Percentiles rank a stretch among this genome's conserved stretches.
Conservation (phyloP, 1,140 invertebrate genomes). For the Neodiprion virginianus region DNA sequence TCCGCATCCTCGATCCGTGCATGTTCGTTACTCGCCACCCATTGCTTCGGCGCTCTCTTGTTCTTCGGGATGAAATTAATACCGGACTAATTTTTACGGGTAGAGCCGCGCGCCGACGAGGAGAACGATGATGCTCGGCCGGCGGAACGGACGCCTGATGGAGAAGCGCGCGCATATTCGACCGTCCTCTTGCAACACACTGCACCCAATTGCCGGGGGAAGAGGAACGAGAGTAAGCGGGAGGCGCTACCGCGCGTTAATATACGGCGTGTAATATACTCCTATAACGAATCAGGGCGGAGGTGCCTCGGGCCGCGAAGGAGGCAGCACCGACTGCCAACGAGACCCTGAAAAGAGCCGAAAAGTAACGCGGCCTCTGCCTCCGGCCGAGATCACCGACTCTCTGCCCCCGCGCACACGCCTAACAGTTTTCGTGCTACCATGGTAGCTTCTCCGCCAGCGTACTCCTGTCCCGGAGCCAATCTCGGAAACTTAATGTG, state of each 20-base stretch:
- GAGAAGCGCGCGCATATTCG: not conserved
- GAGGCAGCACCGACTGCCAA: slow-evolving; percentile 37
- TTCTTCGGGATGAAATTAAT: not conserved
- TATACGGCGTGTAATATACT: not conserved
- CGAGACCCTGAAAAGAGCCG: slow-evolving; percentile 24
- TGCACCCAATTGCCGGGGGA: not conserved
- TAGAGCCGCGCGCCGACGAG: not conserved
- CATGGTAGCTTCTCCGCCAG: not conserved
- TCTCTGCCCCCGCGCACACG: not conserved
- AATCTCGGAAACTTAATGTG: slow-evolving; percentile 40
- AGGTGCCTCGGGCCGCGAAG: slow-evolving; percentile 19
- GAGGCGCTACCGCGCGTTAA: slow-evolving; percentile 1
- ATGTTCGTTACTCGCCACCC: not conserved
- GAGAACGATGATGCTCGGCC: not conserved
- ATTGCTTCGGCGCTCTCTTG: not conserved
- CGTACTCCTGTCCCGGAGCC: slow-evolving; percentile 20
- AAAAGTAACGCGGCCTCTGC: not conserved
- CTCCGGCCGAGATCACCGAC: not conserved
- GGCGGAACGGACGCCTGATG: not conserved
- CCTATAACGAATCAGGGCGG: slow-evolving; percentile 4
- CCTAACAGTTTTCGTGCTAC: slow-evolving; percentile 6
- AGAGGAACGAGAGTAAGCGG: not conserved
- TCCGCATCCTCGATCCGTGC: not conserved
- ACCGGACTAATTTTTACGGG: not conserved
- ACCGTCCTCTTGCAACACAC: not conserved